Evolutionary conservation across 2,797 vertebrate species (phyloP), one percentile per base, ranked within the genome.

Genomic region (Microctenopoma steveboyesi): DNA sequence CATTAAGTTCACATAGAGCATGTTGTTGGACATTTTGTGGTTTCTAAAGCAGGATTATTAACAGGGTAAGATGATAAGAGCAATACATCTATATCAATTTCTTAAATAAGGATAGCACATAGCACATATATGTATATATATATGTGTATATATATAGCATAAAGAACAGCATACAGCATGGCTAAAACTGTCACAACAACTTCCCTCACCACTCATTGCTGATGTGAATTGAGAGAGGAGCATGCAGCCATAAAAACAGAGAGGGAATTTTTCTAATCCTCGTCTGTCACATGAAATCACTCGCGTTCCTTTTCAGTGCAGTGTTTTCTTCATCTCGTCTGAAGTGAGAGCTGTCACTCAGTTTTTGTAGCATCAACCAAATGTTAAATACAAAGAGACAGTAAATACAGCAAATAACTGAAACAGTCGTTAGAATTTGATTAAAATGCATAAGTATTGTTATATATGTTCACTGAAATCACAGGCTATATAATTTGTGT

Each of bases 241-340:
- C 56, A 30, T 0, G 61, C 27, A 57, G 72, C 58, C 42, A 39
- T 76, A 39, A 79, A 33, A 78, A 43, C 43, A 69, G 22, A 67
- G 46, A 84, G 50, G 49, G 62, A 82, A 22, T 22, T 22, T 22
- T 75, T 84, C 69, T 69, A 53, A 68, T 73, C 68, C 40, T 3
- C 40, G 15, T 62, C 74, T 85, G 85, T 84, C 89, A 86, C 72
- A 72, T 72, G 63, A 69, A 76, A 89, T 86, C 73, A 69, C 65
- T 56, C 25, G 33, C 43, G 58, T 58, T 69, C 65, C 43, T 74
- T 49, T 52, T 68, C 82, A 69, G 18, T 18, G 18, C 65, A 39
- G 25, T 52, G 42, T 28, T 64, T 15, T 56, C 47, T 55, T 60
- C 71, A 45, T 74, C 59, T 84, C 72, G 79, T 78, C 51, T 37